Percentiles rank a stretch among this genome's conserved stretches.
These are phyloP conservation scores for Mormyrus hasselquistii DNA, from an alignment of 2,797 vertebrate genomes.

Conservation along the genomic window DNA sequence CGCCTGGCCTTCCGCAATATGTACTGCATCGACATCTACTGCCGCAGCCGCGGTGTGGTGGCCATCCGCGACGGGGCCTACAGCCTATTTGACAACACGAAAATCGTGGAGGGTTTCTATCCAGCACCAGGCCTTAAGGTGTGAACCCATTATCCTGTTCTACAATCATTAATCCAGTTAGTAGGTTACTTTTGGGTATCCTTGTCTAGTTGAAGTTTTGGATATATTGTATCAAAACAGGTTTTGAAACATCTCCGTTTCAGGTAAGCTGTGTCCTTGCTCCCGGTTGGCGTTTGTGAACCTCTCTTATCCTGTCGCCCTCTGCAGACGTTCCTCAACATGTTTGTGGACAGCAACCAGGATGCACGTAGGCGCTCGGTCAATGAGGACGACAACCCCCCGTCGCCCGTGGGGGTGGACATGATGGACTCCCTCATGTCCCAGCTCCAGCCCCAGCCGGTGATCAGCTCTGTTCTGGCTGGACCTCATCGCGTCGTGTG, in stretches of 20 bases:
- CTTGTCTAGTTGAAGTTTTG: neutral
- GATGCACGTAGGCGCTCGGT: constrained; percentile 91
- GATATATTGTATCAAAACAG: neutral
- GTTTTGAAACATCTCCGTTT: neutral
- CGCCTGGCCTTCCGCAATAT: constrained; percentile 95
- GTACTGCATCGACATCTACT: constrained; percentile 99
- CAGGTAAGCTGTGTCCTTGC: neutral
- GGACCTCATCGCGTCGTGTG: neutral
- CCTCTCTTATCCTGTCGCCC: neutral
- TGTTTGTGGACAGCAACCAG: constrained; percentile 98
- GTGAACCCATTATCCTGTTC: neutral
- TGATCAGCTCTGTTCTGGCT: neutral
- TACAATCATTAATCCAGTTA: neutral
- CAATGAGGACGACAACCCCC: constrained; percentile 96
- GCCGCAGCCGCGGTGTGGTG: constrained; percentile 90
- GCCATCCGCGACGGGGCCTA: constrained; percentile 96
- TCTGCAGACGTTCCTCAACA: constrained; percentile 91
- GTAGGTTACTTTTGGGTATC: neutral
- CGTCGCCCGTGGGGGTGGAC: constrained; percentile 91
- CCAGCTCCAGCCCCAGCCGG: constrained; percentile 52
- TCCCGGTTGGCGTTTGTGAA: neutral
- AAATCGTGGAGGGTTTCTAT: constrained; percentile 96
- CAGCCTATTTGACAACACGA: constrained; percentile 98
- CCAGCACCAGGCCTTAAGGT: constrained; percentile 96
- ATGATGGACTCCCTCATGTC: constrained; percentile 88